phyloP scores from a whole-genome alignment of 2,113 vertebrate species.

The Phrynosoma blainvillii region DNA sequence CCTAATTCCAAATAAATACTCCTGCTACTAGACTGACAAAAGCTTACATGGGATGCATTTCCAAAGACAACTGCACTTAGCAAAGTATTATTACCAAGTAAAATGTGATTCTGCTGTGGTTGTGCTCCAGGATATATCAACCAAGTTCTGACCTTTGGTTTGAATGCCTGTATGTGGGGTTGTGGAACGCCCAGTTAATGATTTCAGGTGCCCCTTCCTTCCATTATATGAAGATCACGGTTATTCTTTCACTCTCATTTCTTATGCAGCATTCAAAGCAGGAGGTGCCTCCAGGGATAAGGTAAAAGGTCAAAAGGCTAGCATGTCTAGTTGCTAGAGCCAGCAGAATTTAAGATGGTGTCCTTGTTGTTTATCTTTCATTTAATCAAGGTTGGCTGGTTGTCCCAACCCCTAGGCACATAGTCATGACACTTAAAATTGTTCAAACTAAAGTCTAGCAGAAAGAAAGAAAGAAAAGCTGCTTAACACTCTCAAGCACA shows the following conservation, averaged over 20 bases:
- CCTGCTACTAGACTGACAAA: neutral
- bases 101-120: neutral
- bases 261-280: constrained; percentile 6
- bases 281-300: constrained; percentile 37
- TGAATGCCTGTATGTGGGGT: neutral
- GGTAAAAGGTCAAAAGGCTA: constrained; percentile 26
- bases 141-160: neutral
- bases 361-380: constrained; percentile 30
- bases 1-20: neutral
- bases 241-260: constrained; percentile 42
- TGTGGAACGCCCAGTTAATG: constrained; percentile 32
- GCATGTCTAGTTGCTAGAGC: constrained; percentile 44
- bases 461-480: neutral
- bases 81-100: constrained; percentile 15
- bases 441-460: neutral
- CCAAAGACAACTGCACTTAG: neutral
- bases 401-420: constrained; percentile 15
- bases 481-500: neutral
- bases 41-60: neutral
- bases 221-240: constrained; percentile 1
- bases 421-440: constrained; percentile 12
- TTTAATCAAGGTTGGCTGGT: constrained; percentile 51
- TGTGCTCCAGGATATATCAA: constrained; percentile 29
- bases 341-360: constrained; percentile 62
- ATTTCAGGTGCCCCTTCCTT: constrained; percentile 2